A percentile compares a stretch with the other conserved stretches of the same genome.
These are phyloP conservation scores for Phacellophora camtschatica DNA, from an alignment of 30 jellyfish, hydroid and myxozoan genomes.

Conservation along the genomic window DNA sequence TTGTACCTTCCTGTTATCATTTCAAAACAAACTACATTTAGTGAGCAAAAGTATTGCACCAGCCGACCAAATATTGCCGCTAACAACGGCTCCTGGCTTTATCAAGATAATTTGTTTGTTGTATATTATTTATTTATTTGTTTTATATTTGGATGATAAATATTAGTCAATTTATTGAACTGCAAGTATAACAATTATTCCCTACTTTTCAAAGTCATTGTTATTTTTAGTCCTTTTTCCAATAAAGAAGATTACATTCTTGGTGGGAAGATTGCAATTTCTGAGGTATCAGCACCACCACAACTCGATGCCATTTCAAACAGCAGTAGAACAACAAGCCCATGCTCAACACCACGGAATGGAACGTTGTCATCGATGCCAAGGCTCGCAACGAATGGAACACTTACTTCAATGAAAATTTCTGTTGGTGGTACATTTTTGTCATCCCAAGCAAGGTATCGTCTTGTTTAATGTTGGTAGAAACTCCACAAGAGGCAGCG, in stretches of 20 bases:
- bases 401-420: conserved; percentile 41
- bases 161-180: too few species aligned
- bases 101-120: too few species aligned
- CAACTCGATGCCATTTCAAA: conserved; percentile 43
- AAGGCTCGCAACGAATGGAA: conserved; percentile 26
- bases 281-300: neutral
- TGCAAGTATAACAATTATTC: too few species aligned
- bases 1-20: too few species aligned
- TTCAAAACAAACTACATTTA: too few species aligned
- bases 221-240: conserved; percentile 60
- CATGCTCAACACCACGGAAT: conserved; percentile 45
- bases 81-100: too few species aligned
- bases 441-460: conserved; percentile 42
- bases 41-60: too few species aligned
- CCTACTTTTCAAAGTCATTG: too few species aligned
- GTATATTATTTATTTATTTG: too few species aligned
- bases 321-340: conserved; percentile 28
- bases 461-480: neutral
- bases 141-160: too few species aligned
- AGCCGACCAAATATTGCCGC: too few species aligned
- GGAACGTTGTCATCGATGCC: conserved; percentile 75
- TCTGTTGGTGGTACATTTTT: conserved; percentile 44
- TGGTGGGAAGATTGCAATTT: conserved; percentile 14
- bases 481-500: too few species aligned
- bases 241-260: conserved; percentile 30